Evolutionary conservation across 2,113 vertebrate genomes (phyloP).

Genomic region (Rhodinocichla rosea): DNA sequence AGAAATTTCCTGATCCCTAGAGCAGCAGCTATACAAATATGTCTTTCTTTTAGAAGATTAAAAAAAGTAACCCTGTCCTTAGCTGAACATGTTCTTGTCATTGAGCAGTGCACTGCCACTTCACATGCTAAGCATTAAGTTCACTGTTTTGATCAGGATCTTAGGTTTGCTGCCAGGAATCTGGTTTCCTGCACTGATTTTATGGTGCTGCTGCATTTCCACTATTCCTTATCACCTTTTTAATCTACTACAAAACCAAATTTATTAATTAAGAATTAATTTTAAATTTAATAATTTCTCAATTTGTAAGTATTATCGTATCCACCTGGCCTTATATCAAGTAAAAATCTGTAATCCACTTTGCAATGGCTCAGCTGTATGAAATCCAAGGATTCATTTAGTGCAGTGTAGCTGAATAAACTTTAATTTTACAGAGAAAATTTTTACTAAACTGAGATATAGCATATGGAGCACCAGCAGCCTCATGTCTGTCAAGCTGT

Average conservation of each 20-base stretch:
- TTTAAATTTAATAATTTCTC: background rate
- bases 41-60: background rate
- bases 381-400: background rate
- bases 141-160: background rate
- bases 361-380: background rate
- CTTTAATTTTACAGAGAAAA: background rate
- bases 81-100: background rate
- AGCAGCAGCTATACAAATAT: background rate
- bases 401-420: background rate
- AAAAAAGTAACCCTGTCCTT: background rate
- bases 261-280: background rate
- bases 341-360: background rate
- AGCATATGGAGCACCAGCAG: background rate
- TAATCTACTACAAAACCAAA: background rate
- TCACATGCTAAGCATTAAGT: background rate
- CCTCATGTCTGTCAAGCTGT: background rate
- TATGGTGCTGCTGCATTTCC: background rate
- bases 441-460: background rate
- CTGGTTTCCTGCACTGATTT: background rate
- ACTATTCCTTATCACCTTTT: background rate
- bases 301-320: background rate
- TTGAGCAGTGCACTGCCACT: background rate
- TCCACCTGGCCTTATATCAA: accelerated
- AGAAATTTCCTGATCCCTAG: background rate
- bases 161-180: background rate